Evolutionary conservation across 1,140 invertebrate genomes (phyloP).

Genomic region (Drosophila willistoni): DNA sequence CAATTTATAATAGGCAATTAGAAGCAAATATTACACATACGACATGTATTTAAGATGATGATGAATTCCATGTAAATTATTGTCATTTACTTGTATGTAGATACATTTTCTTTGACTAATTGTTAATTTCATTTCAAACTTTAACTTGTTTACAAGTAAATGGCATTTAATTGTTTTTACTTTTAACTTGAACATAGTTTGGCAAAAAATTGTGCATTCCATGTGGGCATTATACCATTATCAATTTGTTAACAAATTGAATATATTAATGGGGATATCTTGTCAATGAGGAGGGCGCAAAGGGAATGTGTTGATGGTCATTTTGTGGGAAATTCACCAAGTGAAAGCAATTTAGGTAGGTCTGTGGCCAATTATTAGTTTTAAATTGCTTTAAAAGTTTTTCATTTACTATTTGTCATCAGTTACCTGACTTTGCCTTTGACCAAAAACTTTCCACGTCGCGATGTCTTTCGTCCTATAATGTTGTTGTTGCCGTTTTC

Average conservation of each 20-base stretch:
- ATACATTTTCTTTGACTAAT: too few relatives aligned
- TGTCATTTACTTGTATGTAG: too few relatives aligned
- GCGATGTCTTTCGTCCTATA: slow-evolving; percentile 1
- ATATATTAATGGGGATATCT: neutral
- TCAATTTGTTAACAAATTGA: slow-evolving; percentile 2
- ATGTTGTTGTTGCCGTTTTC: too few relatives aligned
- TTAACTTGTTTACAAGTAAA: neutral
- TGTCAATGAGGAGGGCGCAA: neutral
- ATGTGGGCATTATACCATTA: neutral
- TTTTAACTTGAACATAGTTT: neutral
- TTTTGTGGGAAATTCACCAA: slow-evolving; percentile 1
- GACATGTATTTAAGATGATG: neutral
- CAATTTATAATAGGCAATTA: too few relatives aligned
- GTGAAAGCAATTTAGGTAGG: slow-evolving; percentile 7
- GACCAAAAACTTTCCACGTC: neutral
- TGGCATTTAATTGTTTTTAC: neutral
- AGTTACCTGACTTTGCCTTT: neutral
- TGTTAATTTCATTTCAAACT: neutral
- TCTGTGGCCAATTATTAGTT: slow-evolving; percentile 51
- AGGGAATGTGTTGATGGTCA: too few relatives aligned
- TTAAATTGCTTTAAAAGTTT: slow-evolving; percentile 33
- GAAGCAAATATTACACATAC: neutral
- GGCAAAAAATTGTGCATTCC: neutral
- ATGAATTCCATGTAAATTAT: too few relatives aligned
- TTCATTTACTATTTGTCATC: slow-evolving; percentile 19